Evolutionary conservation across 2,888 invertebrate genomes (phyloP), one percentile per base, ranked within the genome.

Genomic region (Odiellus spinosus): DNA sequence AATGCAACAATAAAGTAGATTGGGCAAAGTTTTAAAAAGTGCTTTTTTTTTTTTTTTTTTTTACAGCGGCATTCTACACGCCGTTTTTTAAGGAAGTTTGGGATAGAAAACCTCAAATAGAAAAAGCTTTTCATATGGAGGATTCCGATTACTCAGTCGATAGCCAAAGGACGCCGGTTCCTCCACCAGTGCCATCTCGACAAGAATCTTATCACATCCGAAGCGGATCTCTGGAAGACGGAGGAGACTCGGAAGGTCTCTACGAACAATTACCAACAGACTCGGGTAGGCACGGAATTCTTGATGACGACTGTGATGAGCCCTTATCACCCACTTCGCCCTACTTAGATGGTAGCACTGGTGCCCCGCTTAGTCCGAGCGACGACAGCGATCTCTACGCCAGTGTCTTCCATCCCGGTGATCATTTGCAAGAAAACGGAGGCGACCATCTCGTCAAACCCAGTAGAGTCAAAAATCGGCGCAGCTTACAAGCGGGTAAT

Each of bases 61-160:
- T n/a, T n/a, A n/a, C n/a, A 87, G 86, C 87, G 61, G 86, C 88
- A 26, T 87, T 88, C 67, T 93, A 87, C 67, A 86, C 85, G 41
- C 88, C 90, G 41, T 93, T 93, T 72, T 85, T 93, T 71, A 87
- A 88, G 65, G 88, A 88, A 66, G 90, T 87, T 18, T 91, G 88
- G 90, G 88, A 90, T 65, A 83, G 86, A 59, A 88, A 90, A 60
- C 86, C 85, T 21, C 88, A 90, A 70, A 90, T 91, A 46, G 91
- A 93, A 64, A 83, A 85, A 62, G 82, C 88, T 15, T 85, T 85
- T 67, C 80, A 87, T 55, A 77, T 87, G 76, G 86, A 86, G 63
- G 83, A 83, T 60, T 75, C 72, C 1, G 64, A 55, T 47, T 51
- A 53, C 44, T 54, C 54, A 1, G 46, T 54, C 19, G 51, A 53